A percentile compares a stretch with the other conserved stretches of the same genome.
Evolutionary conservation across 2,888 invertebrate genomes (phyloP).

Genomic region (Crepidodera aurea): DNA sequence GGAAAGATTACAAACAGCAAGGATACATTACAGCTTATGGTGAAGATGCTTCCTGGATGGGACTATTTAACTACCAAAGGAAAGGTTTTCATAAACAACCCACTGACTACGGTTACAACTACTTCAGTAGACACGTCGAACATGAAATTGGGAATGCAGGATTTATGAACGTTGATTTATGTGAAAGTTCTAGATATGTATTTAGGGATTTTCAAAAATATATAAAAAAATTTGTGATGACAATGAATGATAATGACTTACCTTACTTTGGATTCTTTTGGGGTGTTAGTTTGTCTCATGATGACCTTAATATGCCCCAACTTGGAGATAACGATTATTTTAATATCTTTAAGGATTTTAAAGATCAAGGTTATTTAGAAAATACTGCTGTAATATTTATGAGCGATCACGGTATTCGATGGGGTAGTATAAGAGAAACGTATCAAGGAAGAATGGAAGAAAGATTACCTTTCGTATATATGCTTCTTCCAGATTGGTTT

Average conservation of each 20-base stretch:
- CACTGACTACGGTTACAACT: conserved; percentile 64
- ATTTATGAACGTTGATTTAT: conserved; percentile 9
- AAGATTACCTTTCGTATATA: conserved; percentile 76
- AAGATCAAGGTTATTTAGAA: conserved; percentile 68
- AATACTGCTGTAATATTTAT: conserved; percentile 77
- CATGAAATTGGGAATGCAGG: conserved; percentile 7
- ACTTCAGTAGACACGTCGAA: conserved; percentile 18
- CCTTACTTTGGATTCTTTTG: conserved; percentile 81
- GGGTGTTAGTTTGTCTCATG: conserved; percentile 81
- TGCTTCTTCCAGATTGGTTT: conserved; percentile 73
- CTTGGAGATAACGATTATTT: conserved; percentile 72
- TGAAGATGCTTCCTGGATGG: conserved; percentile 77
- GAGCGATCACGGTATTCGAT: conserved; percentile 83
- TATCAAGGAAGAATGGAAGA: conserved; percentile 82
- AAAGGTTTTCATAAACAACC: conserved; percentile 76
- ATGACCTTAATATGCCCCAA: conserved; percentile 72
- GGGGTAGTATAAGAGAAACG: conserved; percentile 73
- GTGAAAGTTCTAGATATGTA: not conserved
- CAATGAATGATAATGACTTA: conserved; percentile 50
- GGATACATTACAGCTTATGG: conserved; percentile 82
- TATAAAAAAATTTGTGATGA: conserved; percentile 11
- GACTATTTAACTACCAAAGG: conserved; percentile 79
- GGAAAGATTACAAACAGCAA: conserved; percentile 75
- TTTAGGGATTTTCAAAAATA: conserved; percentile 21
- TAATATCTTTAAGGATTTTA: conserved; percentile 68